Conservation (phyloP, 2,888 invertebrate genomes). For the Aquatica leii region DNA sequence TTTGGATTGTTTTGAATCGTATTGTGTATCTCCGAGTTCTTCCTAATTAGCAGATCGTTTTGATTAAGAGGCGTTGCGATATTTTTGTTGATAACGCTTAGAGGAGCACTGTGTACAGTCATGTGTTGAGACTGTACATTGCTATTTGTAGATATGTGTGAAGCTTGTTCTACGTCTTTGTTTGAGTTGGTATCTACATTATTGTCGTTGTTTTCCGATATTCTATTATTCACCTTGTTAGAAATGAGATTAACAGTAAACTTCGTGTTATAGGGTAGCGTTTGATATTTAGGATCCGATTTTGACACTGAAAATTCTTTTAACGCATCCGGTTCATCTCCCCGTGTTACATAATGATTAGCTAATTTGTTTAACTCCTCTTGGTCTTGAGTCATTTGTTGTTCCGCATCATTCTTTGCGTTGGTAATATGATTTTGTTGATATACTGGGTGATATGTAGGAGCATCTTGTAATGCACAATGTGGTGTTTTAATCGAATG, state of each 20-base stretch:
- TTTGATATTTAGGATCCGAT: conserved; percentile 91
- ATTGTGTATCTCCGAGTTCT: conserved; percentile 19
- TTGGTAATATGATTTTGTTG: conserved; percentile 55
- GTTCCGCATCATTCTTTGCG: conserved; percentile 50
- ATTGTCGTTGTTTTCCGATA: conserved; percentile 36
- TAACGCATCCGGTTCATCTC: conserved; percentile 62
- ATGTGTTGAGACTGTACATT: conserved; percentile 57
- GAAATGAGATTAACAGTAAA: conserved; percentile 71
- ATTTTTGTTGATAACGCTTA: conserved; percentile 70
- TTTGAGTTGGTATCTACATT: conserved; percentile 36
- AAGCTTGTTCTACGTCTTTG: conserved; percentile 42
- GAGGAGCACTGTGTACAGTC: conserved; percentile 66
- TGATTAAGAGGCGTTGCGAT: conserved; percentile 71
- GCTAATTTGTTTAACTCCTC: conserved; percentile 52
- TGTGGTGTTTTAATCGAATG: conserved; percentile 53
- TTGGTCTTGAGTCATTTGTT: conserved; percentile 44
- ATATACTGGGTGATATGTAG: conserved; percentile 59
- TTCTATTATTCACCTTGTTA: conserved; percentile 47
- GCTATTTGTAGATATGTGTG: conserved; percentile 45
- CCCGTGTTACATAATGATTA: conserved; percentile 41
- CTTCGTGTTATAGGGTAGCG: conserved; percentile 88
- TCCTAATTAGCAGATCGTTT: conserved; percentile 47
- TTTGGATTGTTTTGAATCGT: conserved; percentile 20
- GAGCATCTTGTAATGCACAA: conserved; percentile 54
- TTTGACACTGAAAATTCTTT: conserved; percentile 81